Base-by-base conservation (phyloP, 2,113 vertebrate genomes). In the Halcyon senegalensis region DNA sequence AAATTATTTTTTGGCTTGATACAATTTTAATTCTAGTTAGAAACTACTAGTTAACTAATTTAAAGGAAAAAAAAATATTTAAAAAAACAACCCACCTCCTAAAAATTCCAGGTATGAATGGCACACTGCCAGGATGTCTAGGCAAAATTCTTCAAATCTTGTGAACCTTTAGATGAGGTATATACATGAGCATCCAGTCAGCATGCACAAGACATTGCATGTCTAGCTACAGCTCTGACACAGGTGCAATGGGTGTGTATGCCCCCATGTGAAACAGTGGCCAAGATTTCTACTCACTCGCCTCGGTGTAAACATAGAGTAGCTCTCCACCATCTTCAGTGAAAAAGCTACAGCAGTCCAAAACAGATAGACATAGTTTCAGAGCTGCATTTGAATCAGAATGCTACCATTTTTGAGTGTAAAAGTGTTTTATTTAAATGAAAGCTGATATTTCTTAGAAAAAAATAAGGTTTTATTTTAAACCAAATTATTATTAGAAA, bases 401-500 rank as follows among this genome's bases (percentile, higher is more conserved):
- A 84, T 51, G 44, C 41, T 84, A 44, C 59, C 46, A 25, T 78
- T 92, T 92, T 90, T 90, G 48, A 72, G 76, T 60, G 46, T 67
- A 39, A 60, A 77, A 58, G 20, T 72, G 21, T 80, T 94, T 84
- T 62, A 73, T 50, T 92, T 11, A 9, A 84, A 92, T 16, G 13
- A 87, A 93, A 82, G 48, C 11, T 74, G 74, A 30, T 44, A 60
- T 72, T 76, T 74, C 63, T n/a, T 83, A 43, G 8, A 94, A 51
- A 73, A 94, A 51, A 73, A 53, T 16, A 64, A 27, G 16, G 9
- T 31, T 88, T 90, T 77, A 58, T 84, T 83, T 93, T 86, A 66
- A 92, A 87, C 11, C 72, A 88, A 94, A 72, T 46, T 95, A 89
- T 95, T 82, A 55, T 80, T 93, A 94, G 73, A 90, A 85, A 77